Percentiles rank a stretch among this genome's conserved stretches.
Evolutionary conservation across 2,797 vertebrate species (phyloP).

Genomic region (Capromys pilorides): DNA sequence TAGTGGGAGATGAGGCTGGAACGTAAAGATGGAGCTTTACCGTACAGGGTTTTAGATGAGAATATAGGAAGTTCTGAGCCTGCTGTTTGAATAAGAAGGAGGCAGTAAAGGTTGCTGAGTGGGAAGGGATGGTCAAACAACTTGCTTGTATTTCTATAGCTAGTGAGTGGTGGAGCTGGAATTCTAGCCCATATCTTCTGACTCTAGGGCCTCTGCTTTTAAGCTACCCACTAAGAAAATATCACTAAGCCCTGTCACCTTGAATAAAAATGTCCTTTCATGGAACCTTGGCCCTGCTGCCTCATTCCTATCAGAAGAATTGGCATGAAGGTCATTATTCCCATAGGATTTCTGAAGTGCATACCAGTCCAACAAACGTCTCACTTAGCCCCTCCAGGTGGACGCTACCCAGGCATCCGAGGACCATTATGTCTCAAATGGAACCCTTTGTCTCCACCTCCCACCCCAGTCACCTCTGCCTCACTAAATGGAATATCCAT

Average conservation of each 20-base stretch:
- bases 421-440: not conserved
- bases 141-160: not conserved
- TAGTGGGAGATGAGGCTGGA: not conserved
- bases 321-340: not conserved
- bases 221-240: not conserved
- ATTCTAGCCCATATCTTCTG: not conserved
- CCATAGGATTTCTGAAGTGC: not conserved
- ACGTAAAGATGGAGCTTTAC: not conserved
- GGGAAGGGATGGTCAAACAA: not conserved
- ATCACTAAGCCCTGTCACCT: not conserved
- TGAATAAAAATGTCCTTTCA: constrained; percentile 22
- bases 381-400: not conserved
- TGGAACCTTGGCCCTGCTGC: not conserved
- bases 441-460: not conserved
- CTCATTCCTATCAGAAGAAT: constrained; percentile 28
- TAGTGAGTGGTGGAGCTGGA: not conserved
- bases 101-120: not conserved
- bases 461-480: not conserved
- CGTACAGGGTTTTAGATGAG: not conserved
- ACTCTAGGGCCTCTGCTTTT: not conserved
- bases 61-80: not conserved
- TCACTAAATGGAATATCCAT: not conserved
- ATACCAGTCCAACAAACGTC: not conserved
- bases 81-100: not conserved
- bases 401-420: not conserved